Base-by-base conservation (phyloP, 2,113 vertebrate genomes). In the Gopherus evgoodei region DNA sequence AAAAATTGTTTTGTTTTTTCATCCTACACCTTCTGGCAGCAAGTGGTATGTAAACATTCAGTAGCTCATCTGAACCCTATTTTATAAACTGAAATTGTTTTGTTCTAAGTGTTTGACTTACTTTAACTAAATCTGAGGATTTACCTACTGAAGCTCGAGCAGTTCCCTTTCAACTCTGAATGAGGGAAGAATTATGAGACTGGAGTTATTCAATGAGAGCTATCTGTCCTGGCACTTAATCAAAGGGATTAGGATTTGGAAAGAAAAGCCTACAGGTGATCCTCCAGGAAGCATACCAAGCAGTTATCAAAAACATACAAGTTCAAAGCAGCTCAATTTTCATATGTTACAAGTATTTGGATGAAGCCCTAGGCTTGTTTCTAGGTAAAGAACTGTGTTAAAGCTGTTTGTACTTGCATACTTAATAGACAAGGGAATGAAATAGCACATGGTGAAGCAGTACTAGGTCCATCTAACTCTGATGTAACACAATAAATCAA, bases 251-350 rank as follows among this genome's bases (percentile, higher is more conserved):
- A 99, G 98, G 99, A 98, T 98, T 99, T 98, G 98, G 98, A 99
- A 99, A 99, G 99, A 98, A 98, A 98, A 98, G 99, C 99, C 99
- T 98, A 99, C 99, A 99, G 99, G 99, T 99, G 99, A 99, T 99
- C 99, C 99, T 99, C 98, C 98, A 99, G 99, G 99, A 99, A 99
- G 99, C 99, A 99, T 99, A 99, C 99, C 98, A 99, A 99, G 98
- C 98, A 99, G 99, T 99, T 99, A 99, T 99, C 99, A 99, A 99
- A 99, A 99, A 99, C 99, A 99, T 98, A 98, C 99, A 98, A 99
- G 99, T 99, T 99, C 99, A 99, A 99, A 99, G 99, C 98, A 98
- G 98, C 99, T 99, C 99, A 98, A 99, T 99, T 99, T 99, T 99
- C 99, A 99, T 98, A 99, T 99, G 99, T 99, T 99, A 99, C 98